Conservation (phyloP, 2,113 vertebrate genomes). For the Tupaia tana region DNA sequence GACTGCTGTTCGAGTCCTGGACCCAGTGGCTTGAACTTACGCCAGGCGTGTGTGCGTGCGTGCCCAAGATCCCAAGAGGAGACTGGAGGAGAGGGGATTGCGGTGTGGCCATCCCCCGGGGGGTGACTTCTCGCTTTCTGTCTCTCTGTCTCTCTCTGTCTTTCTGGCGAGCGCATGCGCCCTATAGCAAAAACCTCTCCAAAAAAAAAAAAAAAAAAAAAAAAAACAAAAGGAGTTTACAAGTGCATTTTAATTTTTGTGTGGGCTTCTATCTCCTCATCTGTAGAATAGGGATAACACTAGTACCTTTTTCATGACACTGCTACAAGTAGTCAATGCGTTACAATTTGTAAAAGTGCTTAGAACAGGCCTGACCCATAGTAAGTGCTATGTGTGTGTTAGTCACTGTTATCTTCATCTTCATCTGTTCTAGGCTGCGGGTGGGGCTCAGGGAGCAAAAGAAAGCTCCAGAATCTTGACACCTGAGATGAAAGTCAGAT, state of each 20-base stretch:
- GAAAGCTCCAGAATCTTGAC: neutral
- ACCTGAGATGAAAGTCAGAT: neutral
- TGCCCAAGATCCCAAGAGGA: too few relatives aligned
- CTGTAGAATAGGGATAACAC: neutral
- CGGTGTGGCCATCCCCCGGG: too few relatives aligned
- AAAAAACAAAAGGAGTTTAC: conserved; percentile 29
- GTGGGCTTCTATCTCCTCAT: neutral
- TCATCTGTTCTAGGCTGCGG: neutral
- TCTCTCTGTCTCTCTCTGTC: too few relatives aligned
- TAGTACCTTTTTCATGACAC: neutral
- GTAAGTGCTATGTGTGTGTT: rapidly evolving
- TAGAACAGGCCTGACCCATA: neutral
- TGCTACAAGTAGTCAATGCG: neutral
- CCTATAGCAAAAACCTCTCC: too few relatives aligned
- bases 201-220: neutral
- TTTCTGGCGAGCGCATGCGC: too few relatives aligned
- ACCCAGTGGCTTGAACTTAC: too few relatives aligned
- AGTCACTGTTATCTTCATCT: too few relatives aligned
- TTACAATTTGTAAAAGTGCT: neutral
- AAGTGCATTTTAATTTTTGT: conserved; percentile 9
- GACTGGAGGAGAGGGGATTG: too few relatives aligned
- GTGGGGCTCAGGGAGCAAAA: neutral
- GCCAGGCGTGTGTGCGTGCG: too few relatives aligned
- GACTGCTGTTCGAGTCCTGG: too few relatives aligned
- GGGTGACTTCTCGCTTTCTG: too few relatives aligned